Evolutionary conservation across 2,797 vertebrate species (phyloP).

Genomic region (Meda fulgida): DNA sequence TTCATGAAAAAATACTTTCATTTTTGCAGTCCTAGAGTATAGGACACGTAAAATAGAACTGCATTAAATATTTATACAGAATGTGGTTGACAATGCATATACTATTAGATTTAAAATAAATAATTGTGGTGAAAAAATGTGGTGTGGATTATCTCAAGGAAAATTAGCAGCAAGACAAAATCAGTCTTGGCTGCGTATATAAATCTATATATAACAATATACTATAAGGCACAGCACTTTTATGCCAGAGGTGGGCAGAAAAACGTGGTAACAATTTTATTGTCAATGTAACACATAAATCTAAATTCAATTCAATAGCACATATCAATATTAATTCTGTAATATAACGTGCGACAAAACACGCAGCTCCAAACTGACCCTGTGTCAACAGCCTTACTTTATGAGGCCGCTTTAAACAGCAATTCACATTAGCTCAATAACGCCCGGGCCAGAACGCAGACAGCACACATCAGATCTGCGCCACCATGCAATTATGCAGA

Average conservation of each 20-base stretch:
- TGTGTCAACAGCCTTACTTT: slow-evolving; percentile 52
- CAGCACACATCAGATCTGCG: slow-evolving; percentile 46
- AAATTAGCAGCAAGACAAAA: slow-evolving; percentile 11
- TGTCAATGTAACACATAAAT: slow-evolving; percentile 18
- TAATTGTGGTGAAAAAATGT: slow-evolving; percentile 15
- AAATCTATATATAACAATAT: not conserved
- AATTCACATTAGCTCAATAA: slow-evolving; percentile 60
- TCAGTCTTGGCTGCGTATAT: slow-evolving; percentile 9
- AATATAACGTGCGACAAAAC: slow-evolving; percentile 28
- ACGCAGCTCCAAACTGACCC: not conserved
- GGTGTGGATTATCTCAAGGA: not conserved
- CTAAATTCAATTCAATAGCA: slow-evolving; percentile 17
- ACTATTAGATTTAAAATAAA: slow-evolving; percentile 34
- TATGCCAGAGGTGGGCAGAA: slow-evolving; percentile 14
- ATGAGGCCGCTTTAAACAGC: slow-evolving; percentile 52
- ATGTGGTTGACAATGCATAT: not conserved
- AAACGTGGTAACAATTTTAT: not conserved
- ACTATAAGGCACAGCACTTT: slow-evolving; percentile 1
- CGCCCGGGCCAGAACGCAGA: slow-evolving; percentile 3
- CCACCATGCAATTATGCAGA: slow-evolving; percentile 78
- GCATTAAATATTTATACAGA: not conserved
- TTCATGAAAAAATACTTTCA: not conserved
- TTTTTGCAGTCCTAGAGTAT: not conserved
- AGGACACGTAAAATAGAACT: slow-evolving; percentile 2
- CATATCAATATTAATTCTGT: not conserved